Conservation (phyloP, 2,888 invertebrate genomes). For the Linhomoeus sp. region DNA sequence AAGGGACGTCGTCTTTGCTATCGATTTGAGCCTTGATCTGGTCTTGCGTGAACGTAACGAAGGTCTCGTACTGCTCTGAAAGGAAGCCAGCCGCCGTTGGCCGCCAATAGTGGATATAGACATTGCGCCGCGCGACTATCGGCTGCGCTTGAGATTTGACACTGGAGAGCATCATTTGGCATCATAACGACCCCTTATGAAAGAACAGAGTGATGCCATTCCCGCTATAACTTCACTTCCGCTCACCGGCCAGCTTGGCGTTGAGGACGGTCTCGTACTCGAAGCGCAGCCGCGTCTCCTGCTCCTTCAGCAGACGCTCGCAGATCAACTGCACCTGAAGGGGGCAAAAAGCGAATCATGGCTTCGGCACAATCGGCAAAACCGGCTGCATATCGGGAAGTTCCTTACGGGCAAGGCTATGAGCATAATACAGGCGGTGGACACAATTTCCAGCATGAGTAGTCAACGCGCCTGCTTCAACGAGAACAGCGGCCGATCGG, state of each 20-base stretch:
- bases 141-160: too few relatives aligned
- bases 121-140: not conserved
- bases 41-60: slow-evolving; percentile 92
- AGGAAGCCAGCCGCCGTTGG: slow-evolving; percentile 3
- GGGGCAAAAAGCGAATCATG: not conserved
- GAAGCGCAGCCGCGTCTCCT: slow-evolving; percentile 73
- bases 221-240: not conserved
- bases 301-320: slow-evolving; percentile 84
- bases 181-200: not conserved
- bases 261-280: slow-evolving; percentile 84
- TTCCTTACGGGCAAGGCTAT: not conserved
- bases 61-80: slow-evolving; percentile 87
- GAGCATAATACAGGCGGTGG: not conserved
- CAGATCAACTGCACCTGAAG: slow-evolving; percentile 77
- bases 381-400: not conserved
- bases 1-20: not conserved
- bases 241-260: slow-evolving; percentile 54
- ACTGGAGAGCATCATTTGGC: too few relatives aligned
- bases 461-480: slow-evolving; percentile 1
- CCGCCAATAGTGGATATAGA: not conserved
- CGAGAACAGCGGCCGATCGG: slow-evolving; percentile 2
- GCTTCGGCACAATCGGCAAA: not conserved
- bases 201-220: not conserved
- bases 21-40: slow-evolving; percentile 54
- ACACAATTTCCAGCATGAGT: not conserved